Evolutionary conservation across 1,140 invertebrate species (phyloP), one percentile per base, ranked within the genome.

Genomic region (Campodea augens): DNA sequence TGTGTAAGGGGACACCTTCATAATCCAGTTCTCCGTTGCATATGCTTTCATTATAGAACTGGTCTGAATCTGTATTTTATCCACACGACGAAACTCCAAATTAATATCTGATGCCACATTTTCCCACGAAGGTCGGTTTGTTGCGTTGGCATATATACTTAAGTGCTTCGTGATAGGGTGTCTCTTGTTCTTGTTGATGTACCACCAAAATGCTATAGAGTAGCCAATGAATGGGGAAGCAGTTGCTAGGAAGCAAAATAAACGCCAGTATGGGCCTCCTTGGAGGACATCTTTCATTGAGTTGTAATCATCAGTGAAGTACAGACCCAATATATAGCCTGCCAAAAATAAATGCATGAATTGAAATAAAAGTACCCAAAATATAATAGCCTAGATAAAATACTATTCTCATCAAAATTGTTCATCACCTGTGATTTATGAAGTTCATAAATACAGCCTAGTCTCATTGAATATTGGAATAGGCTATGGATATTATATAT

Each of bases 11-110:
- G 75, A 68, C 1, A 85, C 72, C 65, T 87, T 86, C 21, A 92
- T 74, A n/a, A 92, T 73, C 85, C 86, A 92, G 51, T 78, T 85
- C 54, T 85, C 76, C 1, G 84, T 89, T 4, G 77, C 79, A 50
- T 88, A 69, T 25, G 87, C 64, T 54, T 73, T 74, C 41, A 68
- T 72, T 21, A 82, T 66, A 3, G 74, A 70, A 58, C 72, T 81
- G 39, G 74, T 68, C 41, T 74, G 68, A 46, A 84, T 73, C 19
- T 68, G 71, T 46, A 85, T 73, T 63, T 86, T 87, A 54, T 85
- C 77, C 48, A 78, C 62, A 49, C 78, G 79, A 57, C n/a, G 40
- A 69, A 77, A 88, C 61, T 90, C 85, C 40, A 62, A 67, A 59
- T 87, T 80, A 40, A 92, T 78, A 50, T 76, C 70, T 21, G 67